These are phyloP conservation scores for Isotomurus palustris DNA, from an alignment of 2,888 invertebrate genomes.

Conservation along the genomic window DNA sequence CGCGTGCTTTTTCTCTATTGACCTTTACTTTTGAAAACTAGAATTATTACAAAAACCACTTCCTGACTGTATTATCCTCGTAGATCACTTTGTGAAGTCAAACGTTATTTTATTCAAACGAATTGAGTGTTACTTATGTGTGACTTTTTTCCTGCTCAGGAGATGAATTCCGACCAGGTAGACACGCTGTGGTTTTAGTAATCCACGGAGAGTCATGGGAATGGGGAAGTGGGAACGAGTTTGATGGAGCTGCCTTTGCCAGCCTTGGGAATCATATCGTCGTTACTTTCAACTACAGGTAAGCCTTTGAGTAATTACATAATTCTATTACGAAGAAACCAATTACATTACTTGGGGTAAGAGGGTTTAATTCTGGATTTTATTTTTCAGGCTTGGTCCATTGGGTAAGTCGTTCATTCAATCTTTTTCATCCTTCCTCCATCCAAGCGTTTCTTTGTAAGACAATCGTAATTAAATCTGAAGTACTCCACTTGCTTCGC, in stretches of 20 bases:
- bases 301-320: neutral
- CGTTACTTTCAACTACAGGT: slow-evolving; percentile 74
- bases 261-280: slow-evolving; percentile 86
- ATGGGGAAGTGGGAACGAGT: slow-evolving; percentile 95
- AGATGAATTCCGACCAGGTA: slow-evolving; percentile 42
- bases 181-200: slow-evolving; percentile 63
- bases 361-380: neutral
- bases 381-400: slow-evolving; percentile 6
- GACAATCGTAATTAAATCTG: too few species aligned
- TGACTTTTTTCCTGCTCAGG: slow-evolving; percentile 25
- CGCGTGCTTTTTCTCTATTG: too few species aligned
- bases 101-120: too few species aligned
- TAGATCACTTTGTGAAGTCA: too few species aligned
- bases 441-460: too few species aligned
- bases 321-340: neutral
- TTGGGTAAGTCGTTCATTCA: slow-evolving; percentile 4
- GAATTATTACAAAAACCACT: neutral
- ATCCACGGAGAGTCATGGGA: slow-evolving; percentile 94
- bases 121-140: neutral
- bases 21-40: too few species aligned
- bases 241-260: slow-evolving; percentile 89
- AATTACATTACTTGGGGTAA: neutral
- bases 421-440: too few species aligned
- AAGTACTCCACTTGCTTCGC: too few species aligned
- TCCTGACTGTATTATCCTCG: neutral